Evolutionary conservation across 1,140 invertebrate species (phyloP), one percentile per base, ranked within the genome.

Genomic region (Bombus pyrosoma): DNA sequence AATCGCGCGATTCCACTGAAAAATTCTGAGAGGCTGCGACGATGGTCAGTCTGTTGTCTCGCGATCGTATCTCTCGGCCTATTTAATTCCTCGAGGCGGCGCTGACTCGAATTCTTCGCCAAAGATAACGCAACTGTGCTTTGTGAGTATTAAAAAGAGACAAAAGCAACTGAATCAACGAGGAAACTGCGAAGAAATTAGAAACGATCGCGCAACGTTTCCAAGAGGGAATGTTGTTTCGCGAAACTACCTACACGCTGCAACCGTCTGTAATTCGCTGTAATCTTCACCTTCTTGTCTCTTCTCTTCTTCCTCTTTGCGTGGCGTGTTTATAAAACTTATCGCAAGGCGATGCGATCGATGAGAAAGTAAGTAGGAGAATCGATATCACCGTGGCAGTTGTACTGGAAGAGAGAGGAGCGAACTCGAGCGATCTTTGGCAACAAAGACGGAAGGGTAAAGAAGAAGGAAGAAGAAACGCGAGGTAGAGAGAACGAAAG

Each of bases 371-470:
- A 69, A 79, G 37, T 32, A 39, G 69, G 57, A 62, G 87, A 82
- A 89, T 88, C 87, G 87, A 89, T 89, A 88, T 78, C 62, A 88
- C 74, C 68, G 64, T 32, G 78, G 68, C 47, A 82, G 41, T 80
- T 75, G 77, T 69, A 53, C 47, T 53, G 62, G 28, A 81, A 25
- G 32, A 66, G 62, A 39, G 41, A 47, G 57, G 37, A 47, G n/a
- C 32, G 34, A 64, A n/a, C 5, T 43, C 47, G 47, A 53, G 18
- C 47, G 47, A 53, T 22, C 47, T 53, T 53, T 53, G 18, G 18
- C 47, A 2, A 22, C 18, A 22, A 22, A 53, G 18, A 15, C 8
- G 32, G n/a, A 25, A 13, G 28, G 39, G n/a, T n/a, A 73, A 64
- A 39, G 57, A 71, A 34, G 47, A 6, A 64, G 59, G 32, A 64